These are phyloP conservation scores for Trichomycterus rosablanca DNA, from an alignment of 2,113 vertebrate genomes.

Conservation along the genomic window DNA sequence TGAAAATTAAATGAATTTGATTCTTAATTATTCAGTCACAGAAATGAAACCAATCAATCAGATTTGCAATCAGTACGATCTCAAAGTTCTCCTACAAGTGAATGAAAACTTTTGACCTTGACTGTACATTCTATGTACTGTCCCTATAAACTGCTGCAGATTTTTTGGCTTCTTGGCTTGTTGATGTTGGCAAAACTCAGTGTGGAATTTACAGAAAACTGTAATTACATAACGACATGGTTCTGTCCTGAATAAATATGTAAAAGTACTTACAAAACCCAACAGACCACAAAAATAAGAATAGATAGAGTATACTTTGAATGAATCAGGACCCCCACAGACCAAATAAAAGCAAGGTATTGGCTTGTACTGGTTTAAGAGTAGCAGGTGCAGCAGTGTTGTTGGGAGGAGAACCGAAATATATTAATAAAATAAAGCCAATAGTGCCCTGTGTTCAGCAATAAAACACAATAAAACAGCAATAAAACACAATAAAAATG, in stretches of 20 bases:
- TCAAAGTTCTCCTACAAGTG: not conserved
- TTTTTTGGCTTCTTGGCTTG: slow-evolving; percentile 23
- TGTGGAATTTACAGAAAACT: slow-evolving; percentile 62
- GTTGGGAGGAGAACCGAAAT: no score
- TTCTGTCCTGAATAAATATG: slow-evolving; percentile 46
- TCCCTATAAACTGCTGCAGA: slow-evolving; percentile 8
- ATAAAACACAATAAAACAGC: no score
- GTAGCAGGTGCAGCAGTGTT: no score
- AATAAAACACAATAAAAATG: no score
- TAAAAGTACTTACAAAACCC: slow-evolving; percentile 54
- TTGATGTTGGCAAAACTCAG: slow-evolving; percentile 60
- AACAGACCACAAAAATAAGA: slow-evolving; percentile 59
- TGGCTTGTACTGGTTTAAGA: no score
- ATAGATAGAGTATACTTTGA: no score
- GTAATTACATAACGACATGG: slow-evolving; percentile 54
- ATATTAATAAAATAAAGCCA: no score
- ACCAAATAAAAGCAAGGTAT: no score
- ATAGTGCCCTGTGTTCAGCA: no score
- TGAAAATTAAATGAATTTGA: not conserved
- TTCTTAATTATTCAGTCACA: not conserved
- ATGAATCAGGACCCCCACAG: no score
- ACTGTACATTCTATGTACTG: not conserved
- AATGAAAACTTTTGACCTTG: not conserved
- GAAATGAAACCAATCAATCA: no score
- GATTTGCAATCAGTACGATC: not conserved